Base-by-base conservation (phyloP, 2,797 vertebrate species). In the Malurus splendens region DNA sequence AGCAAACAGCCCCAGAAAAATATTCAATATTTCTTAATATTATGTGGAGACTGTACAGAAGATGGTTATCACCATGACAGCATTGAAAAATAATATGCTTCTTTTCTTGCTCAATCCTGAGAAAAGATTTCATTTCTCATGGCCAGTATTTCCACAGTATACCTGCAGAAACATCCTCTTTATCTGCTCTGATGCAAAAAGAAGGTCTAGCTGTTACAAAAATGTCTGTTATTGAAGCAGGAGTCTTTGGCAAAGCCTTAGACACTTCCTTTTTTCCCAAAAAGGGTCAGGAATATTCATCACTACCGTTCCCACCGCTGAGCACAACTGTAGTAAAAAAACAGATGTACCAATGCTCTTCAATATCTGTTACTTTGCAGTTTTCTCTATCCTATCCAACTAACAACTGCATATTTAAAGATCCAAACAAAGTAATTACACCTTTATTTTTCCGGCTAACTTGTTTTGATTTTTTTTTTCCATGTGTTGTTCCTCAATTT, bases 101-200 rank as follows among this genome's bases (percentile, higher is more conserved):
- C 11, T 76, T 65, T 71, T 55, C 28, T 70, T 79, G 24, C 10
- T 76, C 20, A 44, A 3, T 27, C 68, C 57, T 47, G 62, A 67
- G 41, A 60, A 80, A 82, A 66, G 3, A n/a, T 50, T 32, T 57
- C 0, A 8, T 72, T 83, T 90, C 10, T 68, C 18, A 47, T 25
- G 16, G 8, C 4, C 24, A 18, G 7, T 60, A 36, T 71, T 91
- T 36, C 9, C 18, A 23, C 14, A 51, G 18, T n/a, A 28, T 44
- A 33, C 2, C 4, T 25, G 20, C 0, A 66, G 16, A 78, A 72
- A 22, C 3, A 44, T 16, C 0, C 1, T 5, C 60, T 65, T 62
- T 38, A 5, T 45, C 22, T 72, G 38, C 18, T 64, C 15, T 68
- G 18, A 41, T 33, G 7, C 8, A 80, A 42, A 84, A 62, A 50